Base-by-base conservation (phyloP, 2,113 vertebrate genomes). In the Cyanoderma ruficeps region DNA sequence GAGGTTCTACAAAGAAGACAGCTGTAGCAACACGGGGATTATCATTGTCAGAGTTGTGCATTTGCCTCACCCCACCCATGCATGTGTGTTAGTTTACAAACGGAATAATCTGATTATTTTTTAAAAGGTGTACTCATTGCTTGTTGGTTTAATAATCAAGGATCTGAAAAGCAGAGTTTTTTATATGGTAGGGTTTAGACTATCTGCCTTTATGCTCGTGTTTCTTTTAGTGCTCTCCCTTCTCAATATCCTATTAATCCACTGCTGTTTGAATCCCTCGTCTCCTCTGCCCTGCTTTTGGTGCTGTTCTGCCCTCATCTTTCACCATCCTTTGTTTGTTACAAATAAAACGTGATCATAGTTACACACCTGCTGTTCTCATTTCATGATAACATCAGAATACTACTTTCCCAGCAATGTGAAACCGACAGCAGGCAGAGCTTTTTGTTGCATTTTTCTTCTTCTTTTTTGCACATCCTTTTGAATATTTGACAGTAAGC, bases 381-480 rank as follows among this genome's bases (percentile, higher is more conserved):
- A 35, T 91, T 87, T 87, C 65, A 20, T 25, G 75, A 95, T 37
- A 96, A 55, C 61, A 94, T 93, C 61, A 57, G 59, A 91, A 79
- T 30, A 65, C 31, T 24, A 3, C 63, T 87, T 93, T 95, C 94
- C 87, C 74, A 93, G 81, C 89, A 97, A 96, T 6, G 53, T 76
- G 93, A 96, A 74, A 83, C 53, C 3, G 0, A 64, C 18, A 68
- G 41, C 25, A 92, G 49, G 15, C 20, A 74, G 57, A 85, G n/a
- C 12, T 76, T 87, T 84, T 91, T 87, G 41, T 75, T 64, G 46
- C 3, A 28, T 35, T 74, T 60, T 35, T 49, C 39, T 61, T 42
- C 25, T 20, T 44, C 39, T 35, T 56, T 77, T 64, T 57, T 15
- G 7, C 20, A 10, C 22, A 46, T 81, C n/a, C 67, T 88, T 85